Base-by-base conservation (phyloP, 1,140 invertebrate genomes). In the Bombus haemorrhoidalis region DNA sequence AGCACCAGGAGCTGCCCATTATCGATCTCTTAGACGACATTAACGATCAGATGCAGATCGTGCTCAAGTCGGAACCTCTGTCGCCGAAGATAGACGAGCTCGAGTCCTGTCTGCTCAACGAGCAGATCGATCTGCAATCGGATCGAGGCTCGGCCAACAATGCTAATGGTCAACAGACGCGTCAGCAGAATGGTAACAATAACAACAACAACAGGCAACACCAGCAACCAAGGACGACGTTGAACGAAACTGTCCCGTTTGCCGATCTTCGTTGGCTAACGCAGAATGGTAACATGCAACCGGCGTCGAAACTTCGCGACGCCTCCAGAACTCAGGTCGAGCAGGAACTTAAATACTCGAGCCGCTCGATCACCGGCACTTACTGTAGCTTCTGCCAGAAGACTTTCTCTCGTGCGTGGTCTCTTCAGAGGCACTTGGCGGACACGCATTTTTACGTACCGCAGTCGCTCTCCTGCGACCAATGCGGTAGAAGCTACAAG, bases 391-490 rank as follows among this genome's bases (percentile, higher is more conserved):
- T 95, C 85, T 96, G 96, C 86, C 92, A 92, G 37, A 96, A 96
- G 89, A 95, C 93, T 39, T 95, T 96, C 86, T 95, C 95, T 1
- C 93, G 95, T 15, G 94, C 95, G 15, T 96, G 95, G 95, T 96
- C 95, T 47, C 89, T 96, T 8, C 95, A 96, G 89, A 94, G 96
- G 78, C 96, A 96, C 86, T 92, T 96, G 88, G 94, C 95, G 32
- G 96, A 96, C 89, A 95, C 95, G 41, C 95, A 96, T 83, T 95
- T 95, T 86, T 95, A 95, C 89, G 93, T 95, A 78, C 95, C 95
- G n/a, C 94, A 95, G 81, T 95, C 95, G 72, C 90, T 95, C 34
- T 92, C 94, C 10, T 96, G 95, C 83, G 95, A 96, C 79, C 91
- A 95, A 28, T 96, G 96, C 90, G 95, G 95, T 62, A 92, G 95